Percentiles rank a stretch among this genome's conserved stretches.
phyloP scores from a whole-genome alignment of 2,113 vertebrate species.

The human (Homo sapiens) region DNA sequence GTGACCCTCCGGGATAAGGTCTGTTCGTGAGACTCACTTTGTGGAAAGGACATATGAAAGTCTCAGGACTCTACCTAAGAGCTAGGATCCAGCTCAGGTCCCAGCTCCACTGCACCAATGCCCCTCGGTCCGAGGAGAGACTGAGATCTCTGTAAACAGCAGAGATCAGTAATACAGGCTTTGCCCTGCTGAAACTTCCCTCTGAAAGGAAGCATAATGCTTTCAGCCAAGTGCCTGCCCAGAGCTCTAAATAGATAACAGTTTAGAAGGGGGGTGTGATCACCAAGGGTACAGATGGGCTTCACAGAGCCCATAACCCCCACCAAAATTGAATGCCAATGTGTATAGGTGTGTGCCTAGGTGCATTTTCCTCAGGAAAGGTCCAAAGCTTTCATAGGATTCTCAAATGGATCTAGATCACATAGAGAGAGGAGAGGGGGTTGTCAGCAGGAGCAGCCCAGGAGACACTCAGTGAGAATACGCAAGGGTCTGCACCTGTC shows the following conservation, averaged over 20 bases:
- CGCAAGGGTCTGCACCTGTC: no score
- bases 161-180: not conserved
- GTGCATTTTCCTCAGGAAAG: not conserved
- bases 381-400: not conserved
- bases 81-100: not conserved
- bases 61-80: not conserved
- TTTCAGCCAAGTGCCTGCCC: not conserved
- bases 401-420: not conserved
- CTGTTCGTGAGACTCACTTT: no score
- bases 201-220: not conserved
- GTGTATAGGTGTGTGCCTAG: not conserved
- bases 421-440: not conserved
- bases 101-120: not conserved
- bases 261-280: not conserved
- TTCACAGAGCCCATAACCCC: not conserved
- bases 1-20: not conserved
- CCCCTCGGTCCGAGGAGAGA: not conserved
- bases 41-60: not conserved
- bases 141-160: not conserved
- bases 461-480: not conserved
- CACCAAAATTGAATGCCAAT: not conserved
- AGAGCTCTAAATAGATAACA: not conserved
- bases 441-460: no score
- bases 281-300: no score
- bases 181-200: not conserved